Evolutionary conservation across 2,797 vertebrate genomes (phyloP).

Genomic region (Spea hammondii): DNA sequence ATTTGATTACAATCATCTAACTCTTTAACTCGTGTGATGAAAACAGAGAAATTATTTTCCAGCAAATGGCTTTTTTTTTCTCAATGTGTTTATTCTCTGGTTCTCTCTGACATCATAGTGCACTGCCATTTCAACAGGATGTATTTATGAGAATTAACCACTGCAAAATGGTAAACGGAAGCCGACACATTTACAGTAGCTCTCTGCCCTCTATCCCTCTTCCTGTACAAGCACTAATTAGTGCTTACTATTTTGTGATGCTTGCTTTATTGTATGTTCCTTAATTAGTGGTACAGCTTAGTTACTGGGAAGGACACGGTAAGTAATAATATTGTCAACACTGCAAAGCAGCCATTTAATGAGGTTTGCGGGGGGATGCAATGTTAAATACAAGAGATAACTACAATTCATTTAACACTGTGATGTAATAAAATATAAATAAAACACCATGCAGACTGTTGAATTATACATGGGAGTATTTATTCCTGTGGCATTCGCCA

Average conservation of each 20-base stretch:
- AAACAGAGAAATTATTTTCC: too few species aligned
- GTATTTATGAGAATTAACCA: too few species aligned
- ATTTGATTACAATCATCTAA: too few species aligned
- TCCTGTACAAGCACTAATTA: neutral
- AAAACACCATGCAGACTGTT: neutral
- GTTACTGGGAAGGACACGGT: neutral
- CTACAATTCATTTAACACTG: constrained; percentile 12
- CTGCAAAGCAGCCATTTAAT: neutral
- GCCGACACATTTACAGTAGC: neutral
- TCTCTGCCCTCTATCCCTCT: neutral
- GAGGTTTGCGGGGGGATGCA: constrained; percentile 4
- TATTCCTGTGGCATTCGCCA: constrained; percentile 10
- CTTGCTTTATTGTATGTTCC: constrained; percentile 8
- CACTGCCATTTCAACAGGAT: too few species aligned
- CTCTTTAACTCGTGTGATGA: too few species aligned
- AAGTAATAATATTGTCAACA: neutral
- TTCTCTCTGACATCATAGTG: too few species aligned
- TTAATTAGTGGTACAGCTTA: constrained; percentile 22
- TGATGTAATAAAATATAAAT: constrained; percentile 29
- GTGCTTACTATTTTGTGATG: constrained; percentile 21
- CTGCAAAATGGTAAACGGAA: neutral
- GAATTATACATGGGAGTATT: constrained; percentile 10
- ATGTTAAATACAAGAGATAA: neutral
- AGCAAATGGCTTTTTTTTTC: too few species aligned
- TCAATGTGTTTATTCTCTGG: too few species aligned